phyloP scores from a whole-genome alignment of 2,113 vertebrate species.

The Cyanoliseus patagonus region DNA sequence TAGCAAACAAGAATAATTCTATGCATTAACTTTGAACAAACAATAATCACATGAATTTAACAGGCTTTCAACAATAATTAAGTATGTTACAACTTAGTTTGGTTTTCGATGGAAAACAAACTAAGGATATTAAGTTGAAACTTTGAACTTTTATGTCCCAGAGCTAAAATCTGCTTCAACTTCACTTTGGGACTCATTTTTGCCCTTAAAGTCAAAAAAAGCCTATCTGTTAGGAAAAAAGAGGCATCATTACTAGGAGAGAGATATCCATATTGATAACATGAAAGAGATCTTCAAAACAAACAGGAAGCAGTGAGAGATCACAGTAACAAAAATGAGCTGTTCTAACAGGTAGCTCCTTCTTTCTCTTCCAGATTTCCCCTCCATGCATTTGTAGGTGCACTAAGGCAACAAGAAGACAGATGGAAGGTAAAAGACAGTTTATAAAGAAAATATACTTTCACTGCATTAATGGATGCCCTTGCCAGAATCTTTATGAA shows the following conservation, averaged over 20 bases:
- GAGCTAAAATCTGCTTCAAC: not conserved
- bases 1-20: not conserved
- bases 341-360: not conserved
- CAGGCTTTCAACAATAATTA: not conserved
- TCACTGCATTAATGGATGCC: constrained; percentile 65
- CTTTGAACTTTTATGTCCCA: not conserved
- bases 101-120: not conserved
- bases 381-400: not conserved
- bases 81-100: not conserved
- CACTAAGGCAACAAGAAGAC: constrained; percentile 45
- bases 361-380: not conserved
- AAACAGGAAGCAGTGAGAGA: not conserved
- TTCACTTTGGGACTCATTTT: not conserved
- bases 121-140: not conserved
- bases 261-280: not conserved
- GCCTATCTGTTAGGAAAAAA: not conserved
- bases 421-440: constrained; percentile 52
- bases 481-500: constrained; percentile 70
- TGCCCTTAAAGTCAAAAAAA: not conserved
- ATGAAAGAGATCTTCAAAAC: not conserved
- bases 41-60: not conserved
- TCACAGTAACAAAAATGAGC: not conserved
- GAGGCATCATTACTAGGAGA: not conserved
- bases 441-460: constrained; percentile 71
- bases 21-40: not conserved